Conservation (phyloP, 2,797 vertebrate species). For the Sphenodon punctatus region DNA sequence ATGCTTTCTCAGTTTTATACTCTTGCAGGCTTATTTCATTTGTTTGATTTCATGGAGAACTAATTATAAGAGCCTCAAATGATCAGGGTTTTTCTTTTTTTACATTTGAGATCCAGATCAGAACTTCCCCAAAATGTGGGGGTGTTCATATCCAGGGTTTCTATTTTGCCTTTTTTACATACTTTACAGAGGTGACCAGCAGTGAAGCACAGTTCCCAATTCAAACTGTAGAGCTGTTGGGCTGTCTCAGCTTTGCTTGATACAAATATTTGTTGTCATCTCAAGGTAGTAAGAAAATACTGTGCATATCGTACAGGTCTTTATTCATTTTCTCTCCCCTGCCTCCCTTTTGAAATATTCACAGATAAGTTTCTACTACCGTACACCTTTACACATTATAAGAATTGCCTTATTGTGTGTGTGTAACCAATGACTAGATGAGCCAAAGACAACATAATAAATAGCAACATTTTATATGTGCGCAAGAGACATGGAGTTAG, state of each 20-base stretch:
- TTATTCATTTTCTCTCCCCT: background rate
- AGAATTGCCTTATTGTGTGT: background rate
- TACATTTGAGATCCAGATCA: background rate
- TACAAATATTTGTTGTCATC: background rate
- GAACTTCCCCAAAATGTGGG: background rate
- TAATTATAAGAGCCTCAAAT: constrained; percentile 54
- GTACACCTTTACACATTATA: background rate
- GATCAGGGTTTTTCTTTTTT: constrained; percentile 9
- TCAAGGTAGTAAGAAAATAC: background rate
- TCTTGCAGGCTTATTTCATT: constrained; percentile 57
- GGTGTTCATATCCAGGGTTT: background rate
- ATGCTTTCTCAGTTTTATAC: constrained; percentile 63
- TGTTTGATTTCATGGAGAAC: constrained; percentile 64
- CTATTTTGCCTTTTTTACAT: background rate
- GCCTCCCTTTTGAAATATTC: background rate
- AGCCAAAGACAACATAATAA: background rate
- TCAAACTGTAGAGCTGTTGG: constrained; percentile 1
- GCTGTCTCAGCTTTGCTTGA: background rate
- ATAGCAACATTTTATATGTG: background rate
- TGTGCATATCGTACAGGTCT: background rate
- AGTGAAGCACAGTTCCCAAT: background rate
- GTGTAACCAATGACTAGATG: background rate
- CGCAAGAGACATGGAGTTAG: background rate
- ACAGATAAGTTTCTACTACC: background rate
- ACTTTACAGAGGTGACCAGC: background rate